Percentiles rank a stretch among this genome's conserved stretches.
Evolutionary conservation across 2,113 vertebrate species (phyloP).

Genomic region (Herpetotheres cachinnans): DNA sequence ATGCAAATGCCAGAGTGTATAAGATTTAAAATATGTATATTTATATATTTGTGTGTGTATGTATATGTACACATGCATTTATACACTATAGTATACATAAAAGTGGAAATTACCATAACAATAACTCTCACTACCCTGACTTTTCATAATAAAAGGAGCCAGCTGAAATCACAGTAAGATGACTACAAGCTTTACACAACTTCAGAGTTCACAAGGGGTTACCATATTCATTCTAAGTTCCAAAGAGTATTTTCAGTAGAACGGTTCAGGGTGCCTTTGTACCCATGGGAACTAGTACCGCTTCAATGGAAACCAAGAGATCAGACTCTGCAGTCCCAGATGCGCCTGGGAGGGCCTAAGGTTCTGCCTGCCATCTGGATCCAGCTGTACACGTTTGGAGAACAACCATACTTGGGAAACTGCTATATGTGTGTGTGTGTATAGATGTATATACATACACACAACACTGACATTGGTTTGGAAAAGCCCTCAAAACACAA

Average conservation of each 20-base stretch:
- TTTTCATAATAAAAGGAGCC: neutral
- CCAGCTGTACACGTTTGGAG: neutral
- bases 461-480: neutral
- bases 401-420: neutral
- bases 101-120: neutral
- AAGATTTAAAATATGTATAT: neutral
- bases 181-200: neutral
- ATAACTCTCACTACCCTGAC: neutral
- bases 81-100: neutral
- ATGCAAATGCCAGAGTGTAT: neutral
- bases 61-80: neutral
- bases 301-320: neutral
- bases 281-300: accelerated
- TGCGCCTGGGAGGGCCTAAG: neutral
- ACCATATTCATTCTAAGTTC: neutral
- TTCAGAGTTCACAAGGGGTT: neutral
- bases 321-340: neutral
- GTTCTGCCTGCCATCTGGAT: neutral
- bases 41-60: neutral
- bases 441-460: neutral
- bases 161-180: neutral
- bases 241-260: neutral
- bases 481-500: neutral
- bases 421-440: accelerated
- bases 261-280: neutral